Evolutionary conservation across 1,140 invertebrate genomes (phyloP), one percentile per base, ranked within the genome.

Genomic region (Zaprionus tsacasi): DNA sequence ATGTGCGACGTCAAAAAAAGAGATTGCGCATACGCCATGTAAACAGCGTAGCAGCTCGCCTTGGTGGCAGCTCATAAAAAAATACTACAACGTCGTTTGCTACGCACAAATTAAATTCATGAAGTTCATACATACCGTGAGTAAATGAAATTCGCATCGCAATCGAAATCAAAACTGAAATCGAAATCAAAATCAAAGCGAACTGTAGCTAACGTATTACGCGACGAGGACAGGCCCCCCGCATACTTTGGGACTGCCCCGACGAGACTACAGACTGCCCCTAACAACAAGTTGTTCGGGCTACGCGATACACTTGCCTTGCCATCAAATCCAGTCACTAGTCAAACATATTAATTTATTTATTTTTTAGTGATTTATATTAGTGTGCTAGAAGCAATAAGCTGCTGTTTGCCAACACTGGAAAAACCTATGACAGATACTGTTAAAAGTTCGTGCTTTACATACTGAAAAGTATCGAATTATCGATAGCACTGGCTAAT

Each of bases 1-100:
- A 70, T 27, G 60, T 33, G 13, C 52, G 30, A 72, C 73, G 66
- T 66, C 71, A 78, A 76, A 66, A 60, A 55, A 58, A 69, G 40
- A 70, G 61, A 78, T 66, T 78, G 67, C 76, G 67, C 40, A 76
- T 70, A 70, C 76, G 66, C 61, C 61, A 76, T 78, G 76, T 78
- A 78, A 78, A 57, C 65, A 48, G 38, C 15, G 33, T 25, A 12
- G 48, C 12, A 35, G 70, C 21, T 75, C 38, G 75, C 75, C 75
- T 77, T 77, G 70, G 56, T 36, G 35, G 59, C 13, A 54, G 40
- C 45, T 66, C 27, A 21, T 55, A 59, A 59, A 58, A 56, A 21
- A 21, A 56, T 61, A 60, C 30, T 33, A 56, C 38, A 30, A 52
- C 12, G 55, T 64, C 72, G 43, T 64, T 27, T 63, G 27, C 66